A percentile compares a stretch with the other conserved stretches of the same genome.
These are phyloP conservation scores for Thelaira solivaga DNA, from an alignment of 2,888 invertebrate genomes.

Conservation along the genomic window DNA sequence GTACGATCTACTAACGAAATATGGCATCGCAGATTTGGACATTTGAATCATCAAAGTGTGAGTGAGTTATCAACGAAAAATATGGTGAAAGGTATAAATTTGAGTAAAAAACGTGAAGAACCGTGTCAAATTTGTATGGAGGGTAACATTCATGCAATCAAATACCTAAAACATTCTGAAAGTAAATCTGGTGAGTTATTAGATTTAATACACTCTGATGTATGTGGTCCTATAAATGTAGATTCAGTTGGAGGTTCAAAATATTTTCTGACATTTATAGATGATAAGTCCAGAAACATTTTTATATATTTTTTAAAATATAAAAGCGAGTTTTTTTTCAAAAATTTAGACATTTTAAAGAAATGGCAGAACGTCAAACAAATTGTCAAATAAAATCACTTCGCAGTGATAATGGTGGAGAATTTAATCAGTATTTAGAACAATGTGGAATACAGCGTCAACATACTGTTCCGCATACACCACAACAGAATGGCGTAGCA, in stretches of 20 bases:
- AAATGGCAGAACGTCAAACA: constrained; percentile 37
- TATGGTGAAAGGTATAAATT: too few species aligned
- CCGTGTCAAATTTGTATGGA: constrained; percentile 2
- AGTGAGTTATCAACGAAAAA: too few species aligned
- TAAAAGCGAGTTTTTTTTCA: constrained; percentile 36
- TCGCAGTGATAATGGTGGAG: constrained; percentile 31
- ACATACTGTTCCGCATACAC: constrained; percentile 58
- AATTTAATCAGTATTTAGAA: constrained; percentile 45
- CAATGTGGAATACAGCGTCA: constrained; percentile 60
- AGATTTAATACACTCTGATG: not conserved
- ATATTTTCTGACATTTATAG: too few species aligned
- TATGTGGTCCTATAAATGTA: too few species aligned
- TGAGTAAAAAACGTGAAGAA: too few species aligned
- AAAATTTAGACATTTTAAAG: not conserved
- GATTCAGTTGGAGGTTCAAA: too few species aligned
- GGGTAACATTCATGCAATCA: not conserved
- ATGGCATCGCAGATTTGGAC: too few species aligned
- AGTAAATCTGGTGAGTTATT: not conserved
- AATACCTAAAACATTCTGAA: not conserved
- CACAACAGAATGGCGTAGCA: constrained; percentile 65
- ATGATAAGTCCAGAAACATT: too few species aligned
- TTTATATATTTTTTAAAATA: constrained; percentile 43
- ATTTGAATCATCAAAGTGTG: too few species aligned
- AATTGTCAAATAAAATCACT: not conserved
- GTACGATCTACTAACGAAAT: not conserved